Conservation (phyloP, 2,797 vertebrate species). For the Mareca strepera region DNA sequence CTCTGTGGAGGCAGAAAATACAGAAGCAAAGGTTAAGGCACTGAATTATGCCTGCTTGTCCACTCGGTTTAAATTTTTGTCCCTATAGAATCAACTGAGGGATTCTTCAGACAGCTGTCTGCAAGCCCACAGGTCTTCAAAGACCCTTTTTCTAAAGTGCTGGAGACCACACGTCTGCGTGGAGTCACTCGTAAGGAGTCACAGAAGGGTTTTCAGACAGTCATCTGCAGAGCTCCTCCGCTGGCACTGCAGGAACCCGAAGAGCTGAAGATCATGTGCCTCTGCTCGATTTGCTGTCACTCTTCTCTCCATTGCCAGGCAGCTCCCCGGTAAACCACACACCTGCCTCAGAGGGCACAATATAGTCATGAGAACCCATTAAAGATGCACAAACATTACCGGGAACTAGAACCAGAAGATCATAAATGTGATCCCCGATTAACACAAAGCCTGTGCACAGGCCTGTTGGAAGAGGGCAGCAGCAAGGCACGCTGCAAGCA, state of each 20-base stretch:
- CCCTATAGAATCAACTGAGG: background rate
- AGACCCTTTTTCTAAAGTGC: background rate
- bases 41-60: background rate
- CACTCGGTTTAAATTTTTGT: background rate
- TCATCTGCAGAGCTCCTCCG: conserved; percentile 6
- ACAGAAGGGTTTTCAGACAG: background rate
- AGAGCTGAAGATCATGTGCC: background rate
- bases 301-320: background rate
- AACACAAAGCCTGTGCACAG: background rate
- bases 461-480: background rate
- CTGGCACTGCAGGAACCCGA: background rate
- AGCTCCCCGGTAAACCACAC: background rate
- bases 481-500: background rate
- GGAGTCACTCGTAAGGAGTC: background rate
- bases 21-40: background rate
- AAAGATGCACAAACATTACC: background rate
- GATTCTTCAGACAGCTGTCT: background rate
- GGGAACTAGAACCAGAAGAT: background rate
- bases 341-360: background rate
- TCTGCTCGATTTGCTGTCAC: background rate
- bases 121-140: background rate
- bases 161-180: background rate
- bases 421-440: background rate
- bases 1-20: background rate
- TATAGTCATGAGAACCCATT: background rate